phyloP scores from a whole-genome alignment of 2,888 invertebrate genomes.

The Mycalesis mineus region DNA sequence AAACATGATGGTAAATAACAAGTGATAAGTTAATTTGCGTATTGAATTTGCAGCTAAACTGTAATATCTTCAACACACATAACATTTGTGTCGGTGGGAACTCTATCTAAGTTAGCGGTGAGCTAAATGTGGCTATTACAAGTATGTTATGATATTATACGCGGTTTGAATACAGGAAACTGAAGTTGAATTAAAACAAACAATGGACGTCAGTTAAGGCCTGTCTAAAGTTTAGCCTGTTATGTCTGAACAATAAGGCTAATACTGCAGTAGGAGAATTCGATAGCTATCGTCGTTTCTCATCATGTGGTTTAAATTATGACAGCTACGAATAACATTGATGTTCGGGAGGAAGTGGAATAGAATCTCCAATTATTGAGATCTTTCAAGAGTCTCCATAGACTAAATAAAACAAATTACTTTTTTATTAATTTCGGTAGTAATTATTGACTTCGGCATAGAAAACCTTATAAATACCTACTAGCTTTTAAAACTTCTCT shows the following conservation, averaged over 20 bases:
- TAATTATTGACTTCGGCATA: too few relatives aligned
- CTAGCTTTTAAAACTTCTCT: too few relatives aligned
- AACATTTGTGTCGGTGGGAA: conserved; percentile 5
- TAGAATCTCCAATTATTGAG: too few relatives aligned
- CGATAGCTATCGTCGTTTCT: too few relatives aligned
- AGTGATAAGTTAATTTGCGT: conserved; percentile 7
- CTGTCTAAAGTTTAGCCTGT: background rate
- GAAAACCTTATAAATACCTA: too few relatives aligned
- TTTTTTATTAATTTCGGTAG: too few relatives aligned
- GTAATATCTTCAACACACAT: conserved; percentile 4
- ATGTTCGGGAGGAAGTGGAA: too few relatives aligned
- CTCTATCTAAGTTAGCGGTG: conserved; percentile 8
- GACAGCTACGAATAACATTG: too few relatives aligned
- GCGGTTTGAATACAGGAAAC: background rate
- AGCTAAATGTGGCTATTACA: background rate
- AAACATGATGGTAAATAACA: background rate
- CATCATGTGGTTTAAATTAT: too few relatives aligned
- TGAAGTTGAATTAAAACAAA: background rate
- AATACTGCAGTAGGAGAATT: too few relatives aligned
- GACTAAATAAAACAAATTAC: too few relatives aligned
- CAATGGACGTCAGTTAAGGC: background rate
- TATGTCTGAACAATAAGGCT: background rate
- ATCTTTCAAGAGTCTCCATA: too few relatives aligned
- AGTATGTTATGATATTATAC: background rate
- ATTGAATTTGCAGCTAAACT: conserved; percentile 8